Base-by-base conservation (phyloP, 2,888 invertebrate genomes). In the Desoria tigrina region DNA sequence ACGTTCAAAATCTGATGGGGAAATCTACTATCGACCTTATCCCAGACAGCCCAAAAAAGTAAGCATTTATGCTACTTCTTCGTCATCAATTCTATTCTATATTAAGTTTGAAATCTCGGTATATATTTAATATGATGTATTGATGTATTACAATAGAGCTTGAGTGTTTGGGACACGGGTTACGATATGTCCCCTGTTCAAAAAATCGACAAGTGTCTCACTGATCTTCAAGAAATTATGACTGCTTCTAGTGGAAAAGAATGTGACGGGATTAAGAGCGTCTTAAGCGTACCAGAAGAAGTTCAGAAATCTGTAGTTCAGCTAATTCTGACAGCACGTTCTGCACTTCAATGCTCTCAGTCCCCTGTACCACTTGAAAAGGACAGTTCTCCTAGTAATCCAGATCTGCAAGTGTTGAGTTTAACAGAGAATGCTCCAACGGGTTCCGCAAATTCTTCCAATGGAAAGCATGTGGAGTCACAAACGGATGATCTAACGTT, bases 401-500 rank as follows among this genome's bases (percentile, higher is more conserved):
- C n/a, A n/a, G n/a, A 32, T 32, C 32, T 32, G 6, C 32, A 32
- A 32, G 32, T 32, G 11, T 32, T 32, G 11, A 7, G 11, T 32
- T 11, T 11, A 32, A 32, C 32, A 32, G 32, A 32, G 11, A 11
- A 11, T 7, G 32, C 32, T 32, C 32, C 4, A 11, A 4, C 4
- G 11, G 32, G 32, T 4, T 11, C 32, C 32, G 11, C 6, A 11
- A 32, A 32, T 11, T 32, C 11, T 7, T 32, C 32, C 4, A 32
- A 32, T 32, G 32, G 32, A 11, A 32, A 32, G 7, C n/a, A 26
- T 26, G 57, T 53, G 0, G 54, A 42, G n/a, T 57, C 59, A 18
- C 58, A 58, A 27, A 53, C 53, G 3, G 54, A 61, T 14, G 60
- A 50, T 32, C 27, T 49, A 6, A 37, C 39, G 16, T 39, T 42